phyloP scores from a whole-genome alignment of 2,113 vertebrate genomes.

The Ramphastos sulfuratus region DNA sequence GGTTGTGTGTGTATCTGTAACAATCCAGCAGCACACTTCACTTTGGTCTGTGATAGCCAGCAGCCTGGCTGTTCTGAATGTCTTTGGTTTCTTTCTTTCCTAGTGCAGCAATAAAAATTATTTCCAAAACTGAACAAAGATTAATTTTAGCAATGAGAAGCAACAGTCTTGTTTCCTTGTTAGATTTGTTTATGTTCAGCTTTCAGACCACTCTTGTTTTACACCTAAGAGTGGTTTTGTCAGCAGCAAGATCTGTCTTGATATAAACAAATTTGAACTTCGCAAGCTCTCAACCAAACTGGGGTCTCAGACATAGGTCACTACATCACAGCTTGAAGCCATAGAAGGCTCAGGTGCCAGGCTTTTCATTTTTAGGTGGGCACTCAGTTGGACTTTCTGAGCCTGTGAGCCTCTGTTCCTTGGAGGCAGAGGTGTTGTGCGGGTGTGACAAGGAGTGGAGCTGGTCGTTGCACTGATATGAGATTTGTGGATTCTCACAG shows the following conservation, averaged over 20 bases:
- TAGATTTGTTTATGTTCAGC: not conserved
- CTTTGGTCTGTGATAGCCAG: not conserved
- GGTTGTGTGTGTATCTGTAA: not conserved
- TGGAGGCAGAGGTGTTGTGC: not conserved
- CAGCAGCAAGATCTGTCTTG: not conserved
- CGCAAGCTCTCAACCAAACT: not conserved
- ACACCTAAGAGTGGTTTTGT: not conserved
- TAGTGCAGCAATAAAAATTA: not conserved
- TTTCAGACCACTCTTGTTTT: not conserved
- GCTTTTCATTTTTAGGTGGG: not conserved
- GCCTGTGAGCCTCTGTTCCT: not conserved
- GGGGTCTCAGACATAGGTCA: not conserved
- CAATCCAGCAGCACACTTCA: not conserved
- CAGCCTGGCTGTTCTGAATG: not conserved
- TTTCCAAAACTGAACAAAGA: not conserved
- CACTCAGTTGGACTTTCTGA: not conserved
- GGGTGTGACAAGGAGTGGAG: not conserved
- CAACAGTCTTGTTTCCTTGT: not conserved
- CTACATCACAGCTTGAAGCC: not conserved
- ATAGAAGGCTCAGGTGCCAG: not conserved
- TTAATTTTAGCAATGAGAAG: not conserved
- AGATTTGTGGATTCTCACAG: slow-evolving; percentile 49
- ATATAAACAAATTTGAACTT: not conserved
- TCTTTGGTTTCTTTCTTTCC: not conserved
- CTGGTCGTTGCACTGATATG: not conserved